Conservation (phyloP, 2,888 invertebrate species). For the Sarcophaga caerulescens region DNA sequence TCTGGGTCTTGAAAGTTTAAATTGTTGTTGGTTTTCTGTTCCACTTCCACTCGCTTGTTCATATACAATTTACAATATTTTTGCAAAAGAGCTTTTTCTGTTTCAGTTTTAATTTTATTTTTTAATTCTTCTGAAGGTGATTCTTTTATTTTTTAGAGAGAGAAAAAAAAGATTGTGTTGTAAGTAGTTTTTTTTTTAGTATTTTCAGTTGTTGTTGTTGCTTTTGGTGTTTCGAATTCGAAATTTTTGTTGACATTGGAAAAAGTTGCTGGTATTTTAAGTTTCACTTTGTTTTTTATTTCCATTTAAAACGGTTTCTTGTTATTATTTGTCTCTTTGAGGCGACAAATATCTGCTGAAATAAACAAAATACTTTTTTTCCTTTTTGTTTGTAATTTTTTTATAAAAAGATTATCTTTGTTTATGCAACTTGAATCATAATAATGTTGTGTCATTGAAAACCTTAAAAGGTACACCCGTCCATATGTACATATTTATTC, state of each 20-base stretch:
- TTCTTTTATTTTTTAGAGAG: background rate
- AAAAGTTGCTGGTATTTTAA: conserved; percentile 17
- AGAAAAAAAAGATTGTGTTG: background rate
- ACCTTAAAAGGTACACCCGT: too few relatives aligned
- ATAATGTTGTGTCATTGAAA: too few relatives aligned
- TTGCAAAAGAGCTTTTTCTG: background rate
- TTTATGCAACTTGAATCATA: too few relatives aligned
- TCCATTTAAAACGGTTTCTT: background rate
- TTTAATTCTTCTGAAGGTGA: background rate
- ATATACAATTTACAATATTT: background rate
- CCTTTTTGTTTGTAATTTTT: too few relatives aligned
- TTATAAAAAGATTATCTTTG: too few relatives aligned
- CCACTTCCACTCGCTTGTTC: background rate
- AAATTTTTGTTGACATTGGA: conserved; percentile 21
- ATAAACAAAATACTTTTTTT: too few relatives aligned
- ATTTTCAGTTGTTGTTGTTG: background rate
- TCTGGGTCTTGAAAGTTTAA: conserved; percentile 41
- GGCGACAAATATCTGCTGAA: too few relatives aligned
- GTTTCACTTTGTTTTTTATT: too few relatives aligned
- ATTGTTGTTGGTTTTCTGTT: conserved; percentile 20
- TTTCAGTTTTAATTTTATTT: too few relatives aligned
- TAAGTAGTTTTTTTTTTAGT: too few relatives aligned
- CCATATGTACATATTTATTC: too few relatives aligned
- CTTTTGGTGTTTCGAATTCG: background rate
- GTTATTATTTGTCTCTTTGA: too few relatives aligned